Evolutionary conservation across 2,888 invertebrate species (phyloP), one percentile per base, ranked within the genome.

Genomic region (Aphidoletes aphidimyza): DNA sequence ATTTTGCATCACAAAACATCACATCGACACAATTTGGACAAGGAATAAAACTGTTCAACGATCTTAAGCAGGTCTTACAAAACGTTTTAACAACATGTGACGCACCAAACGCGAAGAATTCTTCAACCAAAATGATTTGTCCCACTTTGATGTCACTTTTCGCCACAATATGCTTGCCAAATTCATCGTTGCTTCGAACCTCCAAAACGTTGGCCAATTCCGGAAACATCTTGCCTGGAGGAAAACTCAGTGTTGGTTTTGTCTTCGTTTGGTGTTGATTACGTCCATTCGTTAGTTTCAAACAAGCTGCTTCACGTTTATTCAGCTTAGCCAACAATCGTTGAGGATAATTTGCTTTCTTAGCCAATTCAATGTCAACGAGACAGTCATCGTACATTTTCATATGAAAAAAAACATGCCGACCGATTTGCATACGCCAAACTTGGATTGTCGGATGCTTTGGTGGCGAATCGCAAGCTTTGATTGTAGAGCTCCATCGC

Each of bases 131-230:
- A 30, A 84, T 11, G 17, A 54, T 49, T 84, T 84, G 3, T n/a
- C 84, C 49, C 8, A 84, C 84, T 54, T 84, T 54, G n/a, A 84
- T 84, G 11, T 84, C 84, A n/a, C 17, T 1, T 2, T 54, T 84
- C 19, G 84, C 84, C 3, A 34, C n/a, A 17, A 84, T 9, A 5
- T 2, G 1, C 1, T 26, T n/a, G 19, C 34, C 54, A 36, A 1
- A 9, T 6, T 36, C 9, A 0, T 36, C 19, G 34, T 54, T 26
- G 9, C 17, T 0, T 1, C 36, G 17, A 8, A 84, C 36, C 0
- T 84, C 22, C 84, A 84, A 14, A 9, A 47, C 47, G 22, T 84
- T 47, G 14, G 84, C 84, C 34, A 84, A 34, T 8, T 36, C 49
- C 14, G 84, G 54, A 37, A 84, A 49, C 19, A 36, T 47, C 36